Conservation (phyloP, 2,113 vertebrate genomes). For the Eulemur macaco region DNA sequence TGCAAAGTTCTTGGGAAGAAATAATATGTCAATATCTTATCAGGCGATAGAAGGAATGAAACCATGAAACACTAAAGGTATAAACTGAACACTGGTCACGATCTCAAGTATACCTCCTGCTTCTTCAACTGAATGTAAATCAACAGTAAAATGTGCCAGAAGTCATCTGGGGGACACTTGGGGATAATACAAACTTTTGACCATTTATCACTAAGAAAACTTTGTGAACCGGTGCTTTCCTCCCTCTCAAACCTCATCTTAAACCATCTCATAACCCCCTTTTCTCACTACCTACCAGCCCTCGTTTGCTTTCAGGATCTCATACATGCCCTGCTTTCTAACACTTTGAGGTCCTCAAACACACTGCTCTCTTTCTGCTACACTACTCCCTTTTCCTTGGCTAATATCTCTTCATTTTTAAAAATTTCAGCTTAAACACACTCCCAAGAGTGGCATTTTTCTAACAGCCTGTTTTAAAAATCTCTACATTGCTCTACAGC, state of each 20-base stretch:
- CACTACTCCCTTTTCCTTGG: background rate
- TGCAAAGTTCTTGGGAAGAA: background rate
- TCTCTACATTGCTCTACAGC: no score
- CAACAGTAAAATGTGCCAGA: background rate
- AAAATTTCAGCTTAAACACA: background rate
- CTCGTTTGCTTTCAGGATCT: background rate
- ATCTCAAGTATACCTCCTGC: background rate
- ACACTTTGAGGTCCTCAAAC: background rate
- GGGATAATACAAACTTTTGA: background rate
- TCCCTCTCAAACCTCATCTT: background rate
- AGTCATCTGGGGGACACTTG: background rate
- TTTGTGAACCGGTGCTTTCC: background rate
- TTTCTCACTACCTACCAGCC: background rate
- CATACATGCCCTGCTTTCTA: background rate
- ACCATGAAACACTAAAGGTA: background rate
- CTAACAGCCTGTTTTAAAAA: background rate
- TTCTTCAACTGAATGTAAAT: conserved; percentile 3
- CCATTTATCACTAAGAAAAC: background rate
- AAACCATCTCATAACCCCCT: background rate
- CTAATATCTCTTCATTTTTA: background rate
- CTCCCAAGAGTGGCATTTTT: background rate
- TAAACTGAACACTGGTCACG: background rate
- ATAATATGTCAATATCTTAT: conserved; percentile 19
- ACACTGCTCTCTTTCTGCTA: background rate
- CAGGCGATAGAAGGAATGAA: background rate